Conservation (phyloP, 30 jellyfish, hydroid and myxozoan genomes). For the Aurelia coerulea region DNA sequence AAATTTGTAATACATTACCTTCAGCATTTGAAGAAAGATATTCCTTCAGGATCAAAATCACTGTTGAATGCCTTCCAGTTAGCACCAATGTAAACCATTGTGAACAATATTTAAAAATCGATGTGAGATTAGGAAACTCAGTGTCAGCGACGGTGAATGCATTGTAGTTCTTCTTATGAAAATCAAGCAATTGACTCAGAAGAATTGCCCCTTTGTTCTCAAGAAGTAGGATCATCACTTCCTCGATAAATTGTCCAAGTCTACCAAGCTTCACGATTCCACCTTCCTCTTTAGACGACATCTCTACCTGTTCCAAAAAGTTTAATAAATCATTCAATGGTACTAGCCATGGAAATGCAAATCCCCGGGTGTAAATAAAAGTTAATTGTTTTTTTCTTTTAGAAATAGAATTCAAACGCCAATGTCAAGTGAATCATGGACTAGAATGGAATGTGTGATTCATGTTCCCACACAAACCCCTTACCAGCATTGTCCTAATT, state of each 20-base stretch:
- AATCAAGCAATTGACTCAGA: conserved; percentile 1
- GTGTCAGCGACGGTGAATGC: neutral
- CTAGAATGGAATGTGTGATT: too few relatives aligned
- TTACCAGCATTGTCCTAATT: too few relatives aligned
- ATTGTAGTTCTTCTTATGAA: neutral
- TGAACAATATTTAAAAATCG: neutral
- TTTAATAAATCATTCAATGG: too few relatives aligned
- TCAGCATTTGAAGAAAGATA: neutral
- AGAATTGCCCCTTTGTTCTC: conserved; percentile 22
- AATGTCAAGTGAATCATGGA: too few relatives aligned
- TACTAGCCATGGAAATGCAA: too few relatives aligned
- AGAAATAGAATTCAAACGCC: too few relatives aligned
- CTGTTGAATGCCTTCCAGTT: neutral
- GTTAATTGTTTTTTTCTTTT: too few relatives aligned
- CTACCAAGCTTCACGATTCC: neutral
- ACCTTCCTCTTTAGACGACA: neutral
- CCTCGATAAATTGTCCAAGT: neutral
- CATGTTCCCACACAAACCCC: too few relatives aligned
- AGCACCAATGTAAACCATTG: neutral
- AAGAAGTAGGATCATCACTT: neutral
- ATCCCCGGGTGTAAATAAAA: too few relatives aligned
- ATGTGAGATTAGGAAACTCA: neutral
- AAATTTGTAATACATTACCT: too few relatives aligned
- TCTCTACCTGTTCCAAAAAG: too few relatives aligned
- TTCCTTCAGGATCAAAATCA: conserved; percentile 8